These are phyloP conservation scores for Paelopatides confundens DNA, from an alignment of 53 echinoderm and acorn worm species.

Conservation along the genomic window DNA sequence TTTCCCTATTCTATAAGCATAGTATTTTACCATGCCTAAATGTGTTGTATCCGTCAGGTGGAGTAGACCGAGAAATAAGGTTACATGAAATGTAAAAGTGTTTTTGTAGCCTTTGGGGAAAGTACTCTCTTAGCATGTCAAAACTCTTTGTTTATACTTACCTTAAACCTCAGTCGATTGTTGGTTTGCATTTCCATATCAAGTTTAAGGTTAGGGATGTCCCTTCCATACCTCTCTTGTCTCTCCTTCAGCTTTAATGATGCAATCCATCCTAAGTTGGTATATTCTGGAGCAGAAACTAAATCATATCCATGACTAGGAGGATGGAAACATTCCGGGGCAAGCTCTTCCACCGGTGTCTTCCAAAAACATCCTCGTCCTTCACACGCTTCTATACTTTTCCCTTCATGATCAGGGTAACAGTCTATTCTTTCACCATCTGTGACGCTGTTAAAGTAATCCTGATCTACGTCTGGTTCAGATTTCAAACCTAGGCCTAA, in stretches of 20 bases:
- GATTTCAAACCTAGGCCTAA: constrained; percentile 10
- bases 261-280: constrained; percentile 67
- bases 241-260: constrained; percentile 47
- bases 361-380: constrained; percentile 79
- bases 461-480: neutral
- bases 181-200: constrained; percentile 74
- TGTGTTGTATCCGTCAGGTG: no score
- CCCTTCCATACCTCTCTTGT: constrained; percentile 53
- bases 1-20: no score
- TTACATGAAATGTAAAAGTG: no score
- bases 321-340: constrained; percentile 80
- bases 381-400: constrained; percentile 51
- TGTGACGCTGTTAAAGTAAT: constrained; percentile 22
- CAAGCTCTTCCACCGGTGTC: constrained; percentile 35
- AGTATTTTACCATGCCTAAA: no score
- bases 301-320: constrained; percentile 70
- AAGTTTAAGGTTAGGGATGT: constrained; percentile 56
- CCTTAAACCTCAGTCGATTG: constrained; percentile 74
- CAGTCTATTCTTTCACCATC: constrained; percentile 66
- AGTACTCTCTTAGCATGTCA: no score
- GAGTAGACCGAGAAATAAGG: no score
- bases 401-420: constrained; percentile 54
- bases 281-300: constrained; percentile 27
- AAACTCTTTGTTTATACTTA: no score
- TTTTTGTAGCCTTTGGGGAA: no score